These are phyloP conservation scores for Corapipo altera DNA, from an alignment of 2,113 vertebrate genomes.

Conservation along the genomic window DNA sequence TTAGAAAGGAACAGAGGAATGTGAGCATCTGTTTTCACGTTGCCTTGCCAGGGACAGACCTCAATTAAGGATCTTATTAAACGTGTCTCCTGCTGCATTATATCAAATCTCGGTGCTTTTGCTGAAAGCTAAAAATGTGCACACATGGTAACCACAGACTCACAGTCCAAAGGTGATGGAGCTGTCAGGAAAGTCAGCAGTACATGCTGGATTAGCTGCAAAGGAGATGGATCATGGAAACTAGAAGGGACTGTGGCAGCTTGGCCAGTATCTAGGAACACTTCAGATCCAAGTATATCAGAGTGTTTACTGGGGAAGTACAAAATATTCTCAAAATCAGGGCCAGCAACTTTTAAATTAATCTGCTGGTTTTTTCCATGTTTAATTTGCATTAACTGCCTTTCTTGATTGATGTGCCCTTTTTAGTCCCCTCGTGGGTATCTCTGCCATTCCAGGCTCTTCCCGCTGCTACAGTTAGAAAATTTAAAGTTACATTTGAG, in stretches of 20 bases:
- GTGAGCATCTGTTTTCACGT: not conserved
- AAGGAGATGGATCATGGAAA: constrained; percentile 34
- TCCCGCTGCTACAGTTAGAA: not conserved
- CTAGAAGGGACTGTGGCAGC: not conserved
- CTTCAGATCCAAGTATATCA: constrained; percentile 14
- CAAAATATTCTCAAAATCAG: constrained; percentile 29
- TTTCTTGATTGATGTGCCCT: not conserved
- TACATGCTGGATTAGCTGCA: constrained; percentile 1
- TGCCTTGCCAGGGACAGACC: not conserved
- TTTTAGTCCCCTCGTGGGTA: not conserved
- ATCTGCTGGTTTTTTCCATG: constrained; percentile 36
- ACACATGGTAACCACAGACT: not conserved
- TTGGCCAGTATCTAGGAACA: constrained; percentile 51
- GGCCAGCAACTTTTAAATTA: not conserved
- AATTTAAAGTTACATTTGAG: not conserved
- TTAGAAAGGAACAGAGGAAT: not conserved
- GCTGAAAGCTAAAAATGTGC: not conserved
- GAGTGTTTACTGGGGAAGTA: not conserved
- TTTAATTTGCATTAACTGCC: constrained; percentile 20
- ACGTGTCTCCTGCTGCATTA: not conserved
- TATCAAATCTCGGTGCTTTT: not conserved
- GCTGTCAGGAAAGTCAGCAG: not conserved
- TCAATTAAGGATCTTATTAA: not conserved
- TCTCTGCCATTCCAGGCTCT: not conserved
- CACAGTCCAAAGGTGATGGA: not conserved